phyloP scores from a whole-genome alignment of 2,888 invertebrate genomes.

The Hirtodrosophila cameraria region DNA sequence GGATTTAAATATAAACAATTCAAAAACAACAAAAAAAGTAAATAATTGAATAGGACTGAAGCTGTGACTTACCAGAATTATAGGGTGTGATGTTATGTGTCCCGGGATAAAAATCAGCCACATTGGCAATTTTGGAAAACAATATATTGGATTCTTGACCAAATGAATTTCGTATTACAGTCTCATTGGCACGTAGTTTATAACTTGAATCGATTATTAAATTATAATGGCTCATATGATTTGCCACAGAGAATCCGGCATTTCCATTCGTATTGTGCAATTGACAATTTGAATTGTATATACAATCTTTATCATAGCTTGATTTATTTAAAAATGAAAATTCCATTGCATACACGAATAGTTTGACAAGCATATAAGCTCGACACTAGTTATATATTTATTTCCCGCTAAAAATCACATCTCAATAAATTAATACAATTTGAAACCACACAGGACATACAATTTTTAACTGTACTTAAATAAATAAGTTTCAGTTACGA shows the following conservation, averaged over 20 bases:
- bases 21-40: neutral
- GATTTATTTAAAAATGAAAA: slow-evolving; percentile 81
- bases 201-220: slow-evolving; percentile 67
- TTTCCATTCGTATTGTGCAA: slow-evolving; percentile 53
- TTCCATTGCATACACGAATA: slow-evolving; percentile 72
- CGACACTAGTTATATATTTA: slow-evolving; percentile 44
- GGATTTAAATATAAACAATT: too few relatives aligned
- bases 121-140: slow-evolving; percentile 69
- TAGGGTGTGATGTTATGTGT: slow-evolving; percentile 62
- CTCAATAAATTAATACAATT: slow-evolving; percentile 49
- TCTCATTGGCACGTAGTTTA: slow-evolving; percentile 65
- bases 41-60: neutral
- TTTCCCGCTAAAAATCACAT: slow-evolving; percentile 51
- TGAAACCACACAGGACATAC: slow-evolving; percentile 53
- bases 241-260: slow-evolving; percentile 57
- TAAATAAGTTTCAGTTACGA: slow-evolving; percentile 71
- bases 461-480: slow-evolving; percentile 69
- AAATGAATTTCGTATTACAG: slow-evolving; percentile 56
- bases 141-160: slow-evolving; percentile 66
- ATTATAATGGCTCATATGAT: slow-evolving; percentile 71
- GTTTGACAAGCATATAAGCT: slow-evolving; percentile 19
- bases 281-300: slow-evolving; percentile 67
- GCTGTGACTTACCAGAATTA: slow-evolving; percentile 53
- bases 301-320: slow-evolving; percentile 79
- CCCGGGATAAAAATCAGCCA: slow-evolving; percentile 67